These are phyloP conservation scores for Zootermopsis nevadensis DNA, from an alignment of 2,888 invertebrate species.

Conservation along the genomic window DNA sequence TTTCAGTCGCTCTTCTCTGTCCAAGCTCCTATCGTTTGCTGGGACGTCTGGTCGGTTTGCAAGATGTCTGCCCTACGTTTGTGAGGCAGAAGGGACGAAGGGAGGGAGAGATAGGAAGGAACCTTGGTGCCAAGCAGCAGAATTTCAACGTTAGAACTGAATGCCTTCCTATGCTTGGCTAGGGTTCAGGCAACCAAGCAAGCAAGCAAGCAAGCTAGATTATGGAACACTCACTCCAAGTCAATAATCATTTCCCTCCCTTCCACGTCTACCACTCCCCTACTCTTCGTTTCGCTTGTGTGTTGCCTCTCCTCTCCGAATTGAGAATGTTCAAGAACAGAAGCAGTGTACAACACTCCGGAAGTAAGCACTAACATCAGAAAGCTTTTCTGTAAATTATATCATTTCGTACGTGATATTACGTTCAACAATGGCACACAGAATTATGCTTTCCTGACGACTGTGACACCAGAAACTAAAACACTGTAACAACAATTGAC, in stretches of 20 bases:
- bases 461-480: background rate
- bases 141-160: conserved; percentile 34
- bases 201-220: conserved; percentile 51
- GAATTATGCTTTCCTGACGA: background rate
- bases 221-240: conserved; percentile 54
- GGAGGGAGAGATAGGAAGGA: background rate
- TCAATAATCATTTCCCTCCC: conserved; percentile 71
- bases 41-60: conserved; percentile 17
- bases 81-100: conserved; percentile 21
- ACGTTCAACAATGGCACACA: background rate
- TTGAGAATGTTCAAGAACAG: conserved; percentile 4
- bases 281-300: background rate
- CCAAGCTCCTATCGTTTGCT: background rate
- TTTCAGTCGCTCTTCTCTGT: background rate
- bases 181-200: conserved; percentile 11
- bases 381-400: conserved; percentile 25
- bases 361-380: conserved; percentile 5
- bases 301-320: background rate
- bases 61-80: conserved; percentile 39
- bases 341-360: conserved; percentile 25
- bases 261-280: conserved; percentile 69
- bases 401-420: background rate
- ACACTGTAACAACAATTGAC: background rate
- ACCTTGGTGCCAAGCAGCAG: conserved; percentile 12
- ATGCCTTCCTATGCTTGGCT: background rate